These are phyloP conservation scores for Macheiramphus alcinus DNA, from an alignment of 2,113 vertebrate genomes.

Conservation along the genomic window DNA sequence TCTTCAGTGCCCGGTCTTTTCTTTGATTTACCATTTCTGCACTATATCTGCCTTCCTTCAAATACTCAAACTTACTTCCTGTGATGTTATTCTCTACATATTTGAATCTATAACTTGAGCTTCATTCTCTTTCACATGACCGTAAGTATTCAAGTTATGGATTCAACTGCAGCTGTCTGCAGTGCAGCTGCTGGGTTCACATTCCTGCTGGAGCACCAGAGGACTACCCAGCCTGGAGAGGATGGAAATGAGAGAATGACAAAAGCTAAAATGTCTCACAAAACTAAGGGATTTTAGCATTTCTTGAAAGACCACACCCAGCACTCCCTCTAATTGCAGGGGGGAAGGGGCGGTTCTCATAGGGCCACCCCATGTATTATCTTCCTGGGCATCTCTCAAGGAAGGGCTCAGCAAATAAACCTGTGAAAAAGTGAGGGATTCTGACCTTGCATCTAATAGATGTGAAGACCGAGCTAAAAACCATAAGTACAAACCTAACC, in stretches of 20 bases:
- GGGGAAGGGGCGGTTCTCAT: neutral
- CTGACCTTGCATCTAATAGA: neutral
- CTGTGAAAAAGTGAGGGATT: neutral
- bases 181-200: neutral
- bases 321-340: neutral
- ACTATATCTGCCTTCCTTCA: neutral
- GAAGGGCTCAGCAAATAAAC: neutral
- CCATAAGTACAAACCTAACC: neutral
- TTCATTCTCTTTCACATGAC: neutral
- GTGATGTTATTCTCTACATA: neutral
- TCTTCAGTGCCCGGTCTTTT: neutral
- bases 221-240: neutral
- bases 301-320: neutral
- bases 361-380: fast-evolving
- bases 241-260: neutral
- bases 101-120: neutral
- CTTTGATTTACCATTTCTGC: neutral
- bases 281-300: neutral
- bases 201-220: neutral
- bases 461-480: neutral
- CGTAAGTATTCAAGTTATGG: neutral
- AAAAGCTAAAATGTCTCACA: neutral
- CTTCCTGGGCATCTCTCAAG: neutral
- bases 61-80: neutral
- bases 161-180: neutral